These are phyloP conservation scores for Ptilorrhoa leucosticta DNA, from an alignment of 2,113 vertebrate species.

Conservation along the genomic window DNA sequence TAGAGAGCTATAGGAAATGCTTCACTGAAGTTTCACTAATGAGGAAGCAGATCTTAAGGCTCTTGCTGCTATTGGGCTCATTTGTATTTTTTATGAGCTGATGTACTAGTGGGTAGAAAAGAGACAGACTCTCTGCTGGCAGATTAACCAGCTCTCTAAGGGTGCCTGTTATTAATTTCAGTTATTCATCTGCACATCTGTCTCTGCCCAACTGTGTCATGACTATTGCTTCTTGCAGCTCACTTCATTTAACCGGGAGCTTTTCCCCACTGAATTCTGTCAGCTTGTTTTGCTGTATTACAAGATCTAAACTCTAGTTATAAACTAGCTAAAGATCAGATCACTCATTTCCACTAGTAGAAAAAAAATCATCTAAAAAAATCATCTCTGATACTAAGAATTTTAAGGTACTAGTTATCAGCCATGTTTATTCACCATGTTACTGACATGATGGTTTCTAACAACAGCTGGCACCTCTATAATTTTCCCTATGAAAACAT, in stretches of 20 bases:
- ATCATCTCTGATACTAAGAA: background rate
- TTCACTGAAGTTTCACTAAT: slow-evolving; percentile 60
- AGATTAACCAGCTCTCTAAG: slow-evolving; percentile 61
- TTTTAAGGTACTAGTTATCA: background rate
- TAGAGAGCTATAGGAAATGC: slow-evolving; percentile 32
- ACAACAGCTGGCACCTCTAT: background rate
- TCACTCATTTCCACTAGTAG: background rate
- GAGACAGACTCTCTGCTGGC: slow-evolving; percentile 64
- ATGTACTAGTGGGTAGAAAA: slow-evolving; percentile 57
- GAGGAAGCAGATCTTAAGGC: slow-evolving; percentile 57
- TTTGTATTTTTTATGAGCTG: slow-evolving; percentile 70
- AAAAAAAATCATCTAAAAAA: background rate
- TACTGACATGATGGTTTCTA: background rate
- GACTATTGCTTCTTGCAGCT: slow-evolving; percentile 30
- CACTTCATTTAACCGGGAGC: slow-evolving; percentile 20
- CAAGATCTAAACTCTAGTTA: background rate
- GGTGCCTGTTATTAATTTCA: slow-evolving; percentile 58
- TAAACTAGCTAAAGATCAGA: background rate
- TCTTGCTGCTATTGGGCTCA: slow-evolving; percentile 62
- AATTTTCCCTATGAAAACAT: background rate
- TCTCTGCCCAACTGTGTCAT: slow-evolving; percentile 44
- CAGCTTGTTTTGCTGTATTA: background rate
- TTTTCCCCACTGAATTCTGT: slow-evolving; percentile 8
- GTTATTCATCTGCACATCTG: slow-evolving; percentile 59
- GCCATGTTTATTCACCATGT: background rate